These are phyloP conservation scores for Lasioglossum malachurum DNA, from an alignment of 2,888 invertebrate species.

Conservation along the genomic window DNA sequence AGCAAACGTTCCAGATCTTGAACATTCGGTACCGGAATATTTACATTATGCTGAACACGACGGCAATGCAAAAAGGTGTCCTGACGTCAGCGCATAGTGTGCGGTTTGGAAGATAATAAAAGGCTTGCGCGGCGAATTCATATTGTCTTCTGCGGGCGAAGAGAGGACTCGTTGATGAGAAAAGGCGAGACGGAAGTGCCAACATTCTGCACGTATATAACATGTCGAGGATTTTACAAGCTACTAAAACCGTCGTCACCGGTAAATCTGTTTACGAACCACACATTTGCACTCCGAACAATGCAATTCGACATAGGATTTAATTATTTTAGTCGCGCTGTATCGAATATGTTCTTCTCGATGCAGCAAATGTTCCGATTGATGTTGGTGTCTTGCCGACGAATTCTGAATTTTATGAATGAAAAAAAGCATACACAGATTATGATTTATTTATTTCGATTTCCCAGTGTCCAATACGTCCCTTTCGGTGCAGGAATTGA, in stretches of 20 bases:
- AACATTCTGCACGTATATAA: neutral
- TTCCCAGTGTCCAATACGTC: no score
- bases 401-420: no score
- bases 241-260: conserved; percentile 18
- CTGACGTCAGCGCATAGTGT: conserved; percentile 10
- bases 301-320: neutral
- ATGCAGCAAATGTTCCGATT: neutral
- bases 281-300: neutral
- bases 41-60: conserved; percentile 18
- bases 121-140: conserved; percentile 21
- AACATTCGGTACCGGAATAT: conserved; percentile 8
- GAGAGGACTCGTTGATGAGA: neutral
- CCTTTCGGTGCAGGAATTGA: neutral
- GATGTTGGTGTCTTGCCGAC: neutral
- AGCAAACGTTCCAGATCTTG: neutral
- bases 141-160: neutral
- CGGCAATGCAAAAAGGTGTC: conserved; percentile 23
- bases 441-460: no score
- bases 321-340: neutral
- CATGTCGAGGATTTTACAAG: neutral
- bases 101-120: conserved; percentile 21
- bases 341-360: neutral
- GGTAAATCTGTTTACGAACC: conserved; percentile 20
- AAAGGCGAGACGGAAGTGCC: neutral
- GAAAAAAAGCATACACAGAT: no score